These are phyloP conservation scores for Hypocryptadius cinnamomeus DNA, from an alignment of 2,113 vertebrate genomes.

Conservation along the genomic window DNA sequence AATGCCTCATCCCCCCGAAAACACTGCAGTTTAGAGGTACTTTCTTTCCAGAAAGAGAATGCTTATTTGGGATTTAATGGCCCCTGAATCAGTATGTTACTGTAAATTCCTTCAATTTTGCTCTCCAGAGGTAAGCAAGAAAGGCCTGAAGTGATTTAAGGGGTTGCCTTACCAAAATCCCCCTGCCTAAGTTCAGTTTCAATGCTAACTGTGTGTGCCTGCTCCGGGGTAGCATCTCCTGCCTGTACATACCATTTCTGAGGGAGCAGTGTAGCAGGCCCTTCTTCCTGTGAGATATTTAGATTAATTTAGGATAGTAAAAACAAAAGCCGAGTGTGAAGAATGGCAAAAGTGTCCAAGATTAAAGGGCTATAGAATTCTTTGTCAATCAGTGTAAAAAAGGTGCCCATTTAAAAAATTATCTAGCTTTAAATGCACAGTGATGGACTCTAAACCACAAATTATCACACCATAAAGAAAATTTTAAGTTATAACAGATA, in stretches of 20 bases:
- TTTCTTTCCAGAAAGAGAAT: neutral
- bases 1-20: neutral
- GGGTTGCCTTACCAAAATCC: neutral
- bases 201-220: neutral
- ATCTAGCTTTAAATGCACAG: neutral
- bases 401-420: neutral
- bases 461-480: neutral
- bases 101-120: neutral
- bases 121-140: neutral
- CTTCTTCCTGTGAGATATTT: neutral
- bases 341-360: neutral
- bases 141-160: neutral
- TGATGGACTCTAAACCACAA: neutral
- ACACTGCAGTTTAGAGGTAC: neutral
- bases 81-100: neutral
- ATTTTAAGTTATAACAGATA: neutral
- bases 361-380: neutral
- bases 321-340: neutral
- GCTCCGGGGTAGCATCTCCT: neutral
- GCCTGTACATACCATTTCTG: neutral
- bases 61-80: neutral
- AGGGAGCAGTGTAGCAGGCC: neutral
- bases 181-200: neutral
- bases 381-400: neutral
- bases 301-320: neutral